phyloP scores from a whole-genome alignment of 2,113 vertebrate genomes.

The Bungarus multicinctus region DNA sequence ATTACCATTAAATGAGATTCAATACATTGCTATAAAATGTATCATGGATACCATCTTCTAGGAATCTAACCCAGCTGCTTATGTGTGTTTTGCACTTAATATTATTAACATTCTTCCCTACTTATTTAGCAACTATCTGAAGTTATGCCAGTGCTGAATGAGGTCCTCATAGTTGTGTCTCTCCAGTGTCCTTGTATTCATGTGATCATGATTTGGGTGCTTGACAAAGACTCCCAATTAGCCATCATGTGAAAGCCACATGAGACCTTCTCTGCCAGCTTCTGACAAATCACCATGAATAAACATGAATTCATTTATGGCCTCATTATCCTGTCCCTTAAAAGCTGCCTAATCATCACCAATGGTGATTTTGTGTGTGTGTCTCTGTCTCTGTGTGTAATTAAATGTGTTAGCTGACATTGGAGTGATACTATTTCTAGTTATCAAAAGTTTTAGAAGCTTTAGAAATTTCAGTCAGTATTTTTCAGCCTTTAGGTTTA shows the following conservation, averaged over 20 bases:
- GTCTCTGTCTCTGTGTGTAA: not conserved
- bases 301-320: not conserved
- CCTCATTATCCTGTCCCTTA: not conserved
- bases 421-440: not conserved
- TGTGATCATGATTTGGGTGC: not conserved
- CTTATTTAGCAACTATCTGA: not conserved
- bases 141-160: not conserved
- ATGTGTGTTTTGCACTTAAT: not conserved
- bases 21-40: not conserved
- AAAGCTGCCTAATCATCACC: not conserved
- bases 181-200: not conserved
- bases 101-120: not conserved
- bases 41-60: not conserved
- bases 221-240: not conserved
- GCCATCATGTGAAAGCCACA: not conserved
- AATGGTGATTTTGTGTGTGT: not conserved
- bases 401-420: not conserved
- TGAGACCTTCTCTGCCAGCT: not conserved
- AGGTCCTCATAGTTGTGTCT: not conserved
- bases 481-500: not conserved
- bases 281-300: not conserved
- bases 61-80: not conserved
- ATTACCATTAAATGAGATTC: not conserved
- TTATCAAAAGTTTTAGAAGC: not conserved
- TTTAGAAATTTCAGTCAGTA: not conserved